Conservation (phyloP, 1,140 invertebrate species). For the Ceratina australensis region DNA sequence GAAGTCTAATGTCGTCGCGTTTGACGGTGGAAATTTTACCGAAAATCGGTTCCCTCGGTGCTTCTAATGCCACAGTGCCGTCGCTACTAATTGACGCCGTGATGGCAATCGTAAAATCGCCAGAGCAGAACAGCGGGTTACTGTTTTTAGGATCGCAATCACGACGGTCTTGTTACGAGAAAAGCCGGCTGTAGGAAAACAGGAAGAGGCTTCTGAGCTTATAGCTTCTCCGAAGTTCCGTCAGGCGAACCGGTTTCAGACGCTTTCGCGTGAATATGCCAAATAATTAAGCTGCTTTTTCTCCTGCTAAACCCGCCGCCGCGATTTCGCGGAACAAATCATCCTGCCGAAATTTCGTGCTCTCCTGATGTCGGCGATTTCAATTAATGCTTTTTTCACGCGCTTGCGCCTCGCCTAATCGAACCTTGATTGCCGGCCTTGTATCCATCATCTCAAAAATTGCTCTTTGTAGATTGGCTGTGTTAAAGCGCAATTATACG, state of each 20-base stretch:
- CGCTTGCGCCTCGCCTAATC: conserved; percentile 51
- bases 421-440: conserved; percentile 35
- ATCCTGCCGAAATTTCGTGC: neutral
- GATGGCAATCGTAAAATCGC: conserved; percentile 36
- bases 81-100: conserved; percentile 38
- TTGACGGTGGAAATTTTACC: neutral
- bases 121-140: conserved; percentile 32
- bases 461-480: too few species aligned
- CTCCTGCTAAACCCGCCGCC: neutral
- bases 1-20: neutral
- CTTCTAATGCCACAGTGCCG: neutral
- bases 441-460: too few species aligned
- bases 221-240: conserved; percentile 50
- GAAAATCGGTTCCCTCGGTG: conserved; percentile 24
- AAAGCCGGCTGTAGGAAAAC: conserved; percentile 45
- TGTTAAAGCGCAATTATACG: too few species aligned
- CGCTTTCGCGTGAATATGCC: conserved; percentile 34
- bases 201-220: conserved; percentile 36
- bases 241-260: neutral
- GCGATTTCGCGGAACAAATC: conserved; percentile 1
- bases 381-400: conserved; percentile 41
- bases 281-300: neutral
- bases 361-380: neutral
- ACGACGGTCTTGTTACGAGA: conserved; percentile 28
- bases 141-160: conserved; percentile 42